Conservation (phyloP, 2,797 vertebrate species). For the Syngnathus acus region DNA sequence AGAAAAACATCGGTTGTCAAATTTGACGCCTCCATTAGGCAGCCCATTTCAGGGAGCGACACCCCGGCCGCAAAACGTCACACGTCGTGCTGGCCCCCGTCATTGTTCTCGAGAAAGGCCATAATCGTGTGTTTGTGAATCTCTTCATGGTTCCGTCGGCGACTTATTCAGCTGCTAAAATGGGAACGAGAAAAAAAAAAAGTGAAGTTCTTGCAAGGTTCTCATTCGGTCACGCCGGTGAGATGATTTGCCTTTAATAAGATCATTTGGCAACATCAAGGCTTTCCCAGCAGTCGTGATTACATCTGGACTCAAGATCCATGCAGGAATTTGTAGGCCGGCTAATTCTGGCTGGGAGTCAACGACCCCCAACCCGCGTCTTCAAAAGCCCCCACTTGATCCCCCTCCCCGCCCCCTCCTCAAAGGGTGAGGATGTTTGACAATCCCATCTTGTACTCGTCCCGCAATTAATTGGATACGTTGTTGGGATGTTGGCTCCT, state of each 20-base stretch:
- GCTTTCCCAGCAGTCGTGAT: conserved; percentile 70
- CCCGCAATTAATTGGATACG: conserved; percentile 80
- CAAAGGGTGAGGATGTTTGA: conserved; percentile 75
- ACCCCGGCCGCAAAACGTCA: conserved; percentile 46
- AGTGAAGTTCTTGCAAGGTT: too few species aligned
- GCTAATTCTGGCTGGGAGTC: conserved; percentile 49
- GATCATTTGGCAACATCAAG: conserved; percentile 75
- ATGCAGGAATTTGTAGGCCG: conserved; percentile 73
- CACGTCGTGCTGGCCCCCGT: conserved; percentile 33
- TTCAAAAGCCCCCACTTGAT: conserved; percentile 57
- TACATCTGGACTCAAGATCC: conserved; percentile 70
- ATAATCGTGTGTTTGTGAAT: not conserved
- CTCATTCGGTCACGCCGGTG: too few species aligned
- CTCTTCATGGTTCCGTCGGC: not conserved
- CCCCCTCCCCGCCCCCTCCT: conserved; percentile 36
- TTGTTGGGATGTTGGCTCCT: conserved; percentile 73
- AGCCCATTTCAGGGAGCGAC: conserved; percentile 39
- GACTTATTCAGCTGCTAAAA: not conserved
- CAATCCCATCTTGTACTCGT: conserved; percentile 75
- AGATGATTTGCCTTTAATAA: conserved; percentile 42
- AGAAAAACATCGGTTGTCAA: conserved; percentile 29
- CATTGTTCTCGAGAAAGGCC: not conserved
- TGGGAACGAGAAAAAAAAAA: not conserved
- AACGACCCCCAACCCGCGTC: conserved; percentile 39
- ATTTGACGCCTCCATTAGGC: conserved; percentile 58